These are phyloP conservation scores for Tetramorium simillimum DNA, from an alignment of 1,140 invertebrate genomes.

Conservation along the genomic window DNA sequence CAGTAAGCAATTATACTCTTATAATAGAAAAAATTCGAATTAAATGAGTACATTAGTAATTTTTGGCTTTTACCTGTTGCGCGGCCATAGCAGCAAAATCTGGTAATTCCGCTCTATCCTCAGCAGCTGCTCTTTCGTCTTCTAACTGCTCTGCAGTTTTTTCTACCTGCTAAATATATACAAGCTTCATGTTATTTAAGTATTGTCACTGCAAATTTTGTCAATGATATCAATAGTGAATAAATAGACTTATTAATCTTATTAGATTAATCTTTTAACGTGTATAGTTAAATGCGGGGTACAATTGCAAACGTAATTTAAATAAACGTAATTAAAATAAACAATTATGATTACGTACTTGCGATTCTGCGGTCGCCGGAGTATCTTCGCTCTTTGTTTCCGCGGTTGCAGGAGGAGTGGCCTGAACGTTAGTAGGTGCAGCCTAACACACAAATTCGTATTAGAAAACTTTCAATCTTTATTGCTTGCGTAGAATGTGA, in stretches of 20 bases:
- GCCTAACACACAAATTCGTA: conserved; percentile 31
- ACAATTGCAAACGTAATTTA: not conserved
- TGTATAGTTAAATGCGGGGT: not conserved
- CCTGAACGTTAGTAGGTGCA: conserved; percentile 53
- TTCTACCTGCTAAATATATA: conserved; percentile 78
- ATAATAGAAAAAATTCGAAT: conserved; percentile 1
- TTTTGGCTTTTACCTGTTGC: conserved; percentile 83
- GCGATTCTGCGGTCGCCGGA: conserved; percentile 51
- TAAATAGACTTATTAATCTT: not conserved
- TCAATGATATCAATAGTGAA: not conserved
- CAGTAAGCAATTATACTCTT: conserved; percentile 48
- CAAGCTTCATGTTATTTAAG: conserved; percentile 20
- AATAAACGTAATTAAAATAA: too few relatives aligned
- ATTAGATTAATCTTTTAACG: not conserved
- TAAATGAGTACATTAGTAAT: conserved; percentile 15
- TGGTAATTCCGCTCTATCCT: conserved; percentile 83
- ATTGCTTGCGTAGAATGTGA: too few relatives aligned
- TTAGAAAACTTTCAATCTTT: not conserved
- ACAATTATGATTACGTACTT: conserved; percentile 77
- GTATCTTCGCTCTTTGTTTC: conserved; percentile 25
- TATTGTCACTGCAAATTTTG: not conserved
- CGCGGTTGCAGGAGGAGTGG: conserved; percentile 35
- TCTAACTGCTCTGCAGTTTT: conserved; percentile 84
- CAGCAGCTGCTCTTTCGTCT: conserved; percentile 84
- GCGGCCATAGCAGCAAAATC: conserved; percentile 85